Base-by-base conservation (phyloP, 2,888 invertebrate species). In the Cryptocephalus moraei region DNA sequence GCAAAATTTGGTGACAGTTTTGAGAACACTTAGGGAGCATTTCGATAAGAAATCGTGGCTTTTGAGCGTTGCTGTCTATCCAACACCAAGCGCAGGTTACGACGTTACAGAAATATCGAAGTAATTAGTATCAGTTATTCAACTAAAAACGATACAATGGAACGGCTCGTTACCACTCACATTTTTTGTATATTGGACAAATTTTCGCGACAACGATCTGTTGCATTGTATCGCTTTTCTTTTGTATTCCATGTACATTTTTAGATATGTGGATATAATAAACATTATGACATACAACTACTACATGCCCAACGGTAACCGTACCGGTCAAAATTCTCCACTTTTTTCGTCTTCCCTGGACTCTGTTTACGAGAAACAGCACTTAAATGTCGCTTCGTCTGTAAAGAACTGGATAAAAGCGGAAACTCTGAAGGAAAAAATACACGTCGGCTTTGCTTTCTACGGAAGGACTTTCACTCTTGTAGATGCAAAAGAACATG, bases 391-490 rank as follows among this genome's bases (percentile, higher is more conserved):
- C 71, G 64, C 75, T 44, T 69, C 65, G 38, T 65, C 72, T 1
- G 65, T 78, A 1, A 58, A 67, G 32, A 72, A 72, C 49, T 80
- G 78, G 77, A 52, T 78, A 8, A 63, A 67, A 1, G 71, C 74
- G 47, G 81, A 80, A 8, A 78, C 76, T 1, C 68, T 74, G 1
- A 66, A 75, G 1, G 69, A 77, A 1, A 87, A 88, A 62, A 56
- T 89, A 0, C 67, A 80, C 0, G 52, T 87, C 1, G 89, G 89
- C 0, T 67, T 86, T 33, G 81, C 83, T 0, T 72, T 80, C 11
- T 88, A 85, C 52, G 88, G 86, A 0, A 75, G 80, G 42, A 73
- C 80, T 0, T 89, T 81, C 55, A 78, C 74, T 0, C 64, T 88
- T n/a, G 60, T 66, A 0, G 61, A 75, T 51, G 56, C 69, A 4